phyloP scores from a whole-genome alignment of 2,888 invertebrate species.

The Acheta domesticus region DNA sequence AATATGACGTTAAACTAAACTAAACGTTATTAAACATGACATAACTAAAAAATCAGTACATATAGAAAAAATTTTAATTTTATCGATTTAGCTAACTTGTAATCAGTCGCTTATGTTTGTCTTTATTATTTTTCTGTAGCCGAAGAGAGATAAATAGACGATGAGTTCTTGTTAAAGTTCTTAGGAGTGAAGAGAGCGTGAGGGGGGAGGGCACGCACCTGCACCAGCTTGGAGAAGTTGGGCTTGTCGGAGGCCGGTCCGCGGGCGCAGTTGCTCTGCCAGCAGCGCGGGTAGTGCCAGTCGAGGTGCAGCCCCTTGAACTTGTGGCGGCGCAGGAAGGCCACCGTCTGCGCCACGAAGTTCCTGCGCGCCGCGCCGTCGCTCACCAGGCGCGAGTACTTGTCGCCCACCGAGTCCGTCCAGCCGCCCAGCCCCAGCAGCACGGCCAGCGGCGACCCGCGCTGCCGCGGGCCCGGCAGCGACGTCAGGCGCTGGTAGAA shows the following conservation, averaged over 20 bases:
- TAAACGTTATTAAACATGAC: too few species aligned
- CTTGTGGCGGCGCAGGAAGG: conserved; percentile 68
- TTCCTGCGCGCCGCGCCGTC: conserved; percentile 62
- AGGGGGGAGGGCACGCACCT: conserved; percentile 50
- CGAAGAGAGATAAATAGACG: too few species aligned
- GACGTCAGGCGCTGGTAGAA: conserved; percentile 75
- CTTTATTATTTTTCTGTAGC: too few species aligned
- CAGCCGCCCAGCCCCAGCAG: conserved; percentile 89
- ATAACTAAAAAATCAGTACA: too few species aligned
- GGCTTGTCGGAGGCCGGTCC: conserved; percentile 74
- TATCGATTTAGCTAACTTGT: too few species aligned
- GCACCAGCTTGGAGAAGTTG: conserved; percentile 71
- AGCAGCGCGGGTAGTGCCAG: conserved; percentile 93
- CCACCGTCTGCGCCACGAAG: conserved; percentile 66
- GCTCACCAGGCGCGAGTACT: conserved; percentile 76
- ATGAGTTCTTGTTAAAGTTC: too few species aligned
- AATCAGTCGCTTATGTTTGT: too few species aligned
- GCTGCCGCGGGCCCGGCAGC: conserved; percentile 49
- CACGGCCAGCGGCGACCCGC: conserved; percentile 50
- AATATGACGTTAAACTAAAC: too few species aligned
- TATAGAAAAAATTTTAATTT: too few species aligned
- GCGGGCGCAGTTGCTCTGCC: conserved; percentile 84
- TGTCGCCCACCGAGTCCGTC: conserved; percentile 87
- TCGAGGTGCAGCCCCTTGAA: conserved; percentile 88
- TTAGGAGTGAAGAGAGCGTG: too few species aligned